Evolutionary conservation across 1,140 invertebrate genomes (phyloP).

Genomic region (Diorhabda elongata): DNA sequence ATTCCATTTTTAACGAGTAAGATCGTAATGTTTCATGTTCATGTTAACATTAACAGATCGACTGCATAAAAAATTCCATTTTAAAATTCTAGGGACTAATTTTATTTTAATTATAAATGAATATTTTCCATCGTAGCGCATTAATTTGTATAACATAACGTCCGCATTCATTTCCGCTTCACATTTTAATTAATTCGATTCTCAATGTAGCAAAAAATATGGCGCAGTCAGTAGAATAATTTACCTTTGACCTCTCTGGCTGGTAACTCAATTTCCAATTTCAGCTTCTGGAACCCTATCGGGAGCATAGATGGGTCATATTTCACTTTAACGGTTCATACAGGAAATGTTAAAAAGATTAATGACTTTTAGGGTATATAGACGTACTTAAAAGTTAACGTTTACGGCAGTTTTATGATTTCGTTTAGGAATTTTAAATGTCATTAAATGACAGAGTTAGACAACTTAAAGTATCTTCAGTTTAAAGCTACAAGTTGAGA

Average conservation of each 20-base stretch:
- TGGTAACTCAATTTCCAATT: slow-evolving; percentile 12
- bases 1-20: no score
- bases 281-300: slow-evolving; percentile 8
- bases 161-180: not conserved
- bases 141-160: not conserved
- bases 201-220: not conserved
- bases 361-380: slow-evolving; percentile 26
- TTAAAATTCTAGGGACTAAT: no score
- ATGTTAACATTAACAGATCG: no score
- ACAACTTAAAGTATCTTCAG: no score
- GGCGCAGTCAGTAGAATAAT: not conserved
- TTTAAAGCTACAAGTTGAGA: no score
- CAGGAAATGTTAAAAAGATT: slow-evolving; percentile 34
- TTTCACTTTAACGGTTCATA: slow-evolving; percentile 36
- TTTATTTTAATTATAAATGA: not conserved
- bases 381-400: slow-evolving; percentile 27
- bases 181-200: slow-evolving; percentile 1
- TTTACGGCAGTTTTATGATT: slow-evolving; percentile 24
- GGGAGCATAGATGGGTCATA: slow-evolving; percentile 24
- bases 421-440: slow-evolving; percentile 32
- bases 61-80: no score
- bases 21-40: no score
- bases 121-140: not conserved
- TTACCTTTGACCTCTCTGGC: slow-evolving; percentile 1
- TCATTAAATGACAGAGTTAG: slow-evolving; percentile 25